Evolutionary conservation across 2,113 vertebrate genomes (phyloP), one percentile per base, ranked within the genome.

Genomic region (Elgaria multicarinata): DNA sequence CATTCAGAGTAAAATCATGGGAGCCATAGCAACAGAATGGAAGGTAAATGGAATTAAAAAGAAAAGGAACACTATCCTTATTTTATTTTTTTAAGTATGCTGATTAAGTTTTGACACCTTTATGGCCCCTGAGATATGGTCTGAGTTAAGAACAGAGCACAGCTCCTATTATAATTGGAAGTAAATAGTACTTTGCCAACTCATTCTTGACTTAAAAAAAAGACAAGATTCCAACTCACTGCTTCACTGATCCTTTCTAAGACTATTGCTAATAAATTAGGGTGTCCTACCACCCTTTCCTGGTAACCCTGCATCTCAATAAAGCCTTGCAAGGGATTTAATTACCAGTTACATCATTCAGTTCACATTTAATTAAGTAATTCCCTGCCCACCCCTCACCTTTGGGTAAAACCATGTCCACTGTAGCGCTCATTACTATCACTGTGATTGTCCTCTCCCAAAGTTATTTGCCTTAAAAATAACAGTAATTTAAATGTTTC

Each of bases 301-400:
- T 80, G 87, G 58, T 72, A 93, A 93, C 92, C 2, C 33, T 71
- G 67, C 90, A 93, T 84, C 91, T 90, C 85, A 76, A 93, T 39
- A 88, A 76, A 93, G 78, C 36, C 92, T 90, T 90, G 44, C 53
- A 86, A 92, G 89, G 77, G 26, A 78, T 91, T 95, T 96, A 95
- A 97, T 96, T 95, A 95, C 69, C 93, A 95, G 91, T 5, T 81
- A 80, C 86, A 81, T n/a, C 13, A 64, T 18, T 82, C 18, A 67
- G 83, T 33, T 18, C 92, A 91, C 81, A 69, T 91, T 95, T 94
- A 92, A 96, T 95, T 92, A 95, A 90, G 86, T 89, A 92, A 94
- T 92, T 95, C 93, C 91, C 93, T 95, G 83, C 36, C 67, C 77
- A 76, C 78, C 36, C 42, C n/a, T 44, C 92, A 69, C 84, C 93